Base-by-base conservation (phyloP, 2,888 invertebrate genomes). In the Nebria brevicollis region DNA sequence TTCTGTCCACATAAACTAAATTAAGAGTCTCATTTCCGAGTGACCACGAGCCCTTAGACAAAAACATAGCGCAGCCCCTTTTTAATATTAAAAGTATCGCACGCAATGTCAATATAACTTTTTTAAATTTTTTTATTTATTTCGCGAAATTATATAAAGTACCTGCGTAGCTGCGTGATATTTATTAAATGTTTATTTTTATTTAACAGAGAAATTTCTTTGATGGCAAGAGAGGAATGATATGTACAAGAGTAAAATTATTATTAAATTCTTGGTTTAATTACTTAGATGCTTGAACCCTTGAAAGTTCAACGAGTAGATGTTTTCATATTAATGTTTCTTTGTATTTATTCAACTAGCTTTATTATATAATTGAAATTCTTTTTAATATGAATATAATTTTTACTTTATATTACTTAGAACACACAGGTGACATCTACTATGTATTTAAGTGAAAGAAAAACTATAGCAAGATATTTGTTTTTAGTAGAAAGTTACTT, bases 161-260 rank as follows among this genome's bases (percentile, higher is more conserved):
- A 13, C 8, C 54, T 34, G 54, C 2, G 54, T 54, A 54, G 1
- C 34, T 34, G 34, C 54, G 54, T 13, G 54, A 7, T 6, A 54
- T 54, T 54, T 54, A 54, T 54, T 54, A 54, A 54, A 54, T 54
- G 54, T 54, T 54, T 54, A 54, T 54, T 54, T 54, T 54, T 54
- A 54, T 54, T 54, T 54, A 54, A 54, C 54, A 54, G 13, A 54
- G 54, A 54, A 54, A 54, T 7, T 54, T 54, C 54, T 54, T 54
- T 54, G 54, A 54, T 7, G 54, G 8, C 54, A 54, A 8, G 11
- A 6, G 8, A 54, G 54, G 13, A 54, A 54, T 54, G 11, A 54
- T 54, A 54, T 54, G 8, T 54, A 54, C 54, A 54, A 54, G 54
- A 7, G 54, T 8, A 13, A 54, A 54, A 54, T 11, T 54, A 54